Conservation (phyloP, 2,797 vertebrate genomes). For the Aulostomus chinensis region DNA sequence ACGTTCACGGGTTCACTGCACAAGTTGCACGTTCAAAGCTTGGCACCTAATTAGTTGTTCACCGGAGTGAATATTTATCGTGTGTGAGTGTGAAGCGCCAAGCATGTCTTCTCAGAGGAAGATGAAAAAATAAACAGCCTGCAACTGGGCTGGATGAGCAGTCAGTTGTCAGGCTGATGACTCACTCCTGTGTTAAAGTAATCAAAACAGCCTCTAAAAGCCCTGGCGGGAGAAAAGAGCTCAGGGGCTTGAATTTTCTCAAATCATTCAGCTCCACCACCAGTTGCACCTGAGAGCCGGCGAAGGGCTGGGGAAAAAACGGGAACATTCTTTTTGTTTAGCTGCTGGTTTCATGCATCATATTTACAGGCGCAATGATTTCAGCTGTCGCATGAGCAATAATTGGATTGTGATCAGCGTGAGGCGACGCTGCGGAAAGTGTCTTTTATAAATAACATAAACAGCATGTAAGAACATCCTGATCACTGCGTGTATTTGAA, state of each 20-base stretch:
- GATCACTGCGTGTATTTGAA: too few species aligned
- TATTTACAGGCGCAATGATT: too few species aligned
- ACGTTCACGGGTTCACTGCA: too few species aligned
- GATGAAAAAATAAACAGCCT: constrained; percentile 19
- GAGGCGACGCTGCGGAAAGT: too few species aligned
- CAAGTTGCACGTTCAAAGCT: too few species aligned
- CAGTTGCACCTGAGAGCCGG: constrained; percentile 38
- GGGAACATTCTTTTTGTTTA: constrained; percentile 11
- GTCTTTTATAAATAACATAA: too few species aligned
- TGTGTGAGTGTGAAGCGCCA: neutral
- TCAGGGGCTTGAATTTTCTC: constrained; percentile 42
- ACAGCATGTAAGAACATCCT: too few species aligned
- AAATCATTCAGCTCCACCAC: constrained; percentile 28
- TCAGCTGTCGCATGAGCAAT: too few species aligned
- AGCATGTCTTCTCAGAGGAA: constrained; percentile 5
- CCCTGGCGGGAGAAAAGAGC: constrained; percentile 30
- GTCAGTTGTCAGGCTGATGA: constrained; percentile 40
- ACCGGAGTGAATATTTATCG: constrained; percentile 2
- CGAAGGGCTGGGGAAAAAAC: constrained; percentile 7
- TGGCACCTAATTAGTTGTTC: too few species aligned
- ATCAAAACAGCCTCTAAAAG: constrained; percentile 27
- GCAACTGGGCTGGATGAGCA: constrained; percentile 35
- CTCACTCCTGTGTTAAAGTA: constrained; percentile 45
- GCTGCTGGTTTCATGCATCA: neutral
- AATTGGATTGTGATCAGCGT: too few species aligned